A percentile compares a stretch with the other conserved stretches of the same genome.
These are phyloP conservation scores for Hylaeus volcanicus DNA, from an alignment of 1,140 invertebrate genomes.

Conservation along the genomic window DNA sequence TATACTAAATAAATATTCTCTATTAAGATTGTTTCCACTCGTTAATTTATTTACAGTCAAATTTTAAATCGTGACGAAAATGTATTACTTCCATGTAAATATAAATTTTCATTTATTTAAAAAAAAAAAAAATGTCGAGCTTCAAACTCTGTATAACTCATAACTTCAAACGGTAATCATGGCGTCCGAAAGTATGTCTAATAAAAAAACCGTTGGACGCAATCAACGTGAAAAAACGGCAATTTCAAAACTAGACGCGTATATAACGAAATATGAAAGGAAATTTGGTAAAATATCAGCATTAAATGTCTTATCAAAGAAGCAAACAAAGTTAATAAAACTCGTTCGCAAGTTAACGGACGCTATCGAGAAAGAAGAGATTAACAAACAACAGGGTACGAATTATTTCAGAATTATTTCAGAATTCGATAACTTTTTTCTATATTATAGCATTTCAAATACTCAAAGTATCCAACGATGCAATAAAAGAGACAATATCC, in stretches of 20 bases:
- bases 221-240: background rate
- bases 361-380: conserved; percentile 25
- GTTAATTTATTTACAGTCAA: background rate
- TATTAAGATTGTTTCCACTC: background rate
- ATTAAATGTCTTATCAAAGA: background rate
- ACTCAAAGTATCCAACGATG: conserved; percentile 36
- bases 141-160: background rate
- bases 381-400: conserved; percentile 32
- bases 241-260: conserved; percentile 14
- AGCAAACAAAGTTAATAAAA: conserved; percentile 11
- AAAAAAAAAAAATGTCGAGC: background rate
- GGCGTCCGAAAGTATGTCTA: conserved; percentile 1
- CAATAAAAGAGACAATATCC: conserved; percentile 41
- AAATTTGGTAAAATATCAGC: conserved; percentile 22
- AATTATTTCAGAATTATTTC: background rate
- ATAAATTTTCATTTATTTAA: background rate
- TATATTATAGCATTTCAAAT: conserved; percentile 35
- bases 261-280: conserved; percentile 30
- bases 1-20: conserved; percentile 31
- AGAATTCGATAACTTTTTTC: background rate
- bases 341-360: conserved; percentile 18
- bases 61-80: background rate
- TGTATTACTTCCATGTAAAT: background rate
- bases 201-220: background rate
- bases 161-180: background rate